These are phyloP conservation scores for Anoplophora glabripennis DNA, from an alignment of 1,140 invertebrate genomes.

Conservation along the genomic window DNA sequence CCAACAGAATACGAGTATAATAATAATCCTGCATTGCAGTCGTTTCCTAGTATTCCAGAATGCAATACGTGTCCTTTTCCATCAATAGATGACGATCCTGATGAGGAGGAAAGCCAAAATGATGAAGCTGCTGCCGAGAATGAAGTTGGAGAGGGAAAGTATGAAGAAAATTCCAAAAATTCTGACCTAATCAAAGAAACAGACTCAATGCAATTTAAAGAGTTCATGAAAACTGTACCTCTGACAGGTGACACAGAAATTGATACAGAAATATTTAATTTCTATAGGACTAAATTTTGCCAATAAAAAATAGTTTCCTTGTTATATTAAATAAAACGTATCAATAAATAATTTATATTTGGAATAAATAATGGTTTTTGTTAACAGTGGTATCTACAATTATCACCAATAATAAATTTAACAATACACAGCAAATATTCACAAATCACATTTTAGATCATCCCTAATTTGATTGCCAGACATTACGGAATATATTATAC, in stretches of 20 bases:
- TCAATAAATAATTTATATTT: neutral
- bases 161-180: too few species aligned
- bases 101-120: too few species aligned
- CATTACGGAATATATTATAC: conserved; percentile 50
- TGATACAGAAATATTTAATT: conserved; percentile 52
- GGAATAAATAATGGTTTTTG: neutral
- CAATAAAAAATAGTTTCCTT: neutral
- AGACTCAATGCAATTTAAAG: conserved; percentile 27
- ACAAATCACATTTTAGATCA: conserved; percentile 31
- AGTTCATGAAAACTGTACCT: conserved; percentile 44
- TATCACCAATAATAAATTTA: neutral
- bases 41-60: too few species aligned
- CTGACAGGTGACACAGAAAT: conserved; percentile 52
- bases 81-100: too few species aligned
- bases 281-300: conserved; percentile 46
- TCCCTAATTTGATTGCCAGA: conserved; percentile 46
- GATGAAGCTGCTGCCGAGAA: too few species aligned
- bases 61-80: too few species aligned
- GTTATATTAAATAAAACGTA: neutral
- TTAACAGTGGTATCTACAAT: neutral
- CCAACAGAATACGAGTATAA: too few species aligned
- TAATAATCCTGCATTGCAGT: too few species aligned
- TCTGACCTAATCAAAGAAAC: neutral
- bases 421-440: neutral
- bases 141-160: too few species aligned